Evolutionary conservation across 2,888 invertebrate species (phyloP), one percentile per base, ranked within the genome.

Genomic region (Eupeodes latifasciatus): DNA sequence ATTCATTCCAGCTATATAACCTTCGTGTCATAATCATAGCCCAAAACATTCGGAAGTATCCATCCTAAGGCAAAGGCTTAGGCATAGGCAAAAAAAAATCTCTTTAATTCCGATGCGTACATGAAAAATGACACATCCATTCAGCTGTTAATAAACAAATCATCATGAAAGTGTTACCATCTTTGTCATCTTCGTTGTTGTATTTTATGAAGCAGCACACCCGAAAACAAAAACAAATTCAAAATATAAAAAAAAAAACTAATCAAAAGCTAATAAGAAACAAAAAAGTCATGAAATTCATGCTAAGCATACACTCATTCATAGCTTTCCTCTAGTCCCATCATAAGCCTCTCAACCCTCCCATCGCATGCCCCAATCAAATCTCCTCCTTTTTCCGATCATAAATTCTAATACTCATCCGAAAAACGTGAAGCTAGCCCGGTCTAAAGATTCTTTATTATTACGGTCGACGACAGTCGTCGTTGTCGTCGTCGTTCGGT

Each of bases 241-340:
- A 40, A 40, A 40, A 7, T 5, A 40, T 4, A 40, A 16, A 14
- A 40, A 57, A 57, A n/a, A 64, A 59, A 62, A 16, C 47, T 64
- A 83, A 53, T 67, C 59, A 49, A 47, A 79, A 79, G 59, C 79
- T 79, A 83, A 71, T 83, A 79, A 83, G 71, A 79, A 75, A 47
- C 72, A 76, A 81, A 71, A 75, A 69, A 51, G 40, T 69, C 69
- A 78, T 51, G 71, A 74, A 78, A 82, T 19, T 57, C 36, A 53
- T 55, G 44, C 55, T 61, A 57, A 40, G 55, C 71, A 53, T 51
- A 40, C 51, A 55, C n/a, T 16, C 10, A 51, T 51, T 47, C 47
- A 11, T 12, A 47, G 10, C 10, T 11, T 47, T 12, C 3, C 47
- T 10, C 10, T 12, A 4, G n/a, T 9, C 3, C 3, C 53, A 27